phyloP scores from a whole-genome alignment of 23 tunicate genomes.

The Styela plicata region DNA sequence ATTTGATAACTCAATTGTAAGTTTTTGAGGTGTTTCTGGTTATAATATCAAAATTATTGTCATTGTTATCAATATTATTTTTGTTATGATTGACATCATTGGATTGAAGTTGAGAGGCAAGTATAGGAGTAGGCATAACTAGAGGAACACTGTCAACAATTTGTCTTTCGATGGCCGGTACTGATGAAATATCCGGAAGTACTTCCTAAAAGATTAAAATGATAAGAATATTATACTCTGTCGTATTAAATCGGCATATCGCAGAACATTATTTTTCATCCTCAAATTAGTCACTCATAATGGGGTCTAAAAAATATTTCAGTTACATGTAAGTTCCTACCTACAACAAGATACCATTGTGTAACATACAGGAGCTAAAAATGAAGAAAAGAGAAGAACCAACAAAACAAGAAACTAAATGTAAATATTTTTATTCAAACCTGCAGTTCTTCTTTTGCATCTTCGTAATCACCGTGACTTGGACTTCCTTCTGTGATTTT shows the following conservation, averaged over 20 bases:
- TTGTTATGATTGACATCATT: background rate
- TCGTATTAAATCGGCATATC: too few relatives aligned
- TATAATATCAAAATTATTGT: too few relatives aligned
- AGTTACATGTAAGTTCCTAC: too few relatives aligned
- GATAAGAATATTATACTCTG: background rate
- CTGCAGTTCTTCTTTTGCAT: background rate
- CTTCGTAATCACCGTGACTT: background rate
- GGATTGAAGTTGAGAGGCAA: background rate
- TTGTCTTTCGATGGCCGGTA: constrained; percentile 3
- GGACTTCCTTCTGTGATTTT: background rate
- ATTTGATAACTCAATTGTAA: background rate
- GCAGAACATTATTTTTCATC: too few relatives aligned
- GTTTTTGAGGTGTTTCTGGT: background rate
- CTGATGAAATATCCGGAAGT: constrained; percentile 11
- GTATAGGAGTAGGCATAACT: background rate
- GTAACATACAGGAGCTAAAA: too few relatives aligned
- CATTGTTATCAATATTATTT: background rate
- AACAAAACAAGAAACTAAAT: too few relatives aligned
- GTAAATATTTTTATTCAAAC: background rate
- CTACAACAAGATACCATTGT: too few relatives aligned
- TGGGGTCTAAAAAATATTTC: too few relatives aligned
- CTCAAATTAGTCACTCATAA: too few relatives aligned
- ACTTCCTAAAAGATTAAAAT: background rate
- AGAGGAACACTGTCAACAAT: background rate
- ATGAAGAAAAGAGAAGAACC: too few relatives aligned